A percentile compares a stretch with the other conserved stretches of the same genome.
phyloP scores from a whole-genome alignment of 2,113 vertebrate species.

The Ceyx melanurus region DNA sequence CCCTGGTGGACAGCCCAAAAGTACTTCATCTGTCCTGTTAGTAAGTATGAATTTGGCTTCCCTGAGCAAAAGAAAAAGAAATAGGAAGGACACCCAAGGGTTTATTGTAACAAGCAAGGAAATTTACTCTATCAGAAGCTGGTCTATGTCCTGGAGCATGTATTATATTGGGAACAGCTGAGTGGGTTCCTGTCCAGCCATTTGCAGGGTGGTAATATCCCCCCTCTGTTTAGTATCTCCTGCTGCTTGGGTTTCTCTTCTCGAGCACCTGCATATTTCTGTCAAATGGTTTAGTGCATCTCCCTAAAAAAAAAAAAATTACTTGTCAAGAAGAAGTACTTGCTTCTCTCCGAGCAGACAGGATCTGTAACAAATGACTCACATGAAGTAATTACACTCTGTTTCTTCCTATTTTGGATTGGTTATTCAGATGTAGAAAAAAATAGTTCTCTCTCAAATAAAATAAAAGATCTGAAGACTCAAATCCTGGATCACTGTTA shows the following conservation, averaged over 20 bases:
- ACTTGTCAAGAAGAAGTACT: conserved; percentile 7
- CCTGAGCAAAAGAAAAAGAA: not conserved
- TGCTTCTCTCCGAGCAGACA: not conserved
- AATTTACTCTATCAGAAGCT: not conserved
- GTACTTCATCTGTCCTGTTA: not conserved
- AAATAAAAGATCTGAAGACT: not conserved
- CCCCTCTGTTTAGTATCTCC: not conserved
- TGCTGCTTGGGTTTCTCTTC: not conserved
- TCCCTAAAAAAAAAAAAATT: not conserved
- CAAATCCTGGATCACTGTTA: not conserved
- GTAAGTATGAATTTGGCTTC: not conserved
- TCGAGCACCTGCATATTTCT: not conserved
- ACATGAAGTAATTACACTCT: conserved; percentile 41
- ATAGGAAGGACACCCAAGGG: not conserved
- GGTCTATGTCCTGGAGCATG: not conserved
- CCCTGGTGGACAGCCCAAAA: not conserved
- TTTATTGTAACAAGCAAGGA: not conserved
- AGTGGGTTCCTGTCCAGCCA: not conserved
- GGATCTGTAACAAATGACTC: conserved; percentile 48
- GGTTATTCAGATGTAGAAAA: conserved; percentile 47
- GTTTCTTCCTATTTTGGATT: conserved; percentile 36
- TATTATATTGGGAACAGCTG: not conserved
- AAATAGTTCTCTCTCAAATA: not conserved
- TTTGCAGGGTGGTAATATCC: not conserved
- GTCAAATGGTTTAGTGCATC: not conserved